Conservation (phyloP, 2,113 vertebrate species). For the Cavia porcellus region DNA sequence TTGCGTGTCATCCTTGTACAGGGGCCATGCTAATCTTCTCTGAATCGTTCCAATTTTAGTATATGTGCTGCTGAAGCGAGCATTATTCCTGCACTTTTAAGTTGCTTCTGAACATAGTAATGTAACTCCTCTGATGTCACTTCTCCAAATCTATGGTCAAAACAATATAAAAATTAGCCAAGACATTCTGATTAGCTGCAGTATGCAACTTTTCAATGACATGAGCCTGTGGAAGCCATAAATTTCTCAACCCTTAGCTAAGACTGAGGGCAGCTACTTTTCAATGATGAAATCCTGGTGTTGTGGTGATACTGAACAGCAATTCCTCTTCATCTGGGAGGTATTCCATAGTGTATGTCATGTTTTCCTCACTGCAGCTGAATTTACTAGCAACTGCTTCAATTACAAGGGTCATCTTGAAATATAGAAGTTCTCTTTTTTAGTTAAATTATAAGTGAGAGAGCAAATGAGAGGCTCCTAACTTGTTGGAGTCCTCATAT, state of each 20-base stretch:
- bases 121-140: conserved; percentile 94
- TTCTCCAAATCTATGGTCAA: conserved; percentile 92
- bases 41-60: too few species aligned
- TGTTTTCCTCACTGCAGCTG: conserved; percentile 92
- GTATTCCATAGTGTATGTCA: conserved; percentile 93
- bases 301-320: conserved; percentile 95
- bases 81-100: conserved; percentile 91
- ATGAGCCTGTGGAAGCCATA: conserved; percentile 89
- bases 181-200: conserved; percentile 93
- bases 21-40: too few species aligned
- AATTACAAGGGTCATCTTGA: conserved; percentile 93
- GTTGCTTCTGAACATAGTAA: conserved; percentile 92
- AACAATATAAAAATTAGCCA: conserved; percentile 96
- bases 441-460: conserved; percentile 93
- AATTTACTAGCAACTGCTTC: conserved; percentile 94
- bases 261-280: conserved; percentile 92
- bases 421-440: conserved; percentile 95
- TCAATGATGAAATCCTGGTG: conserved; percentile 95
- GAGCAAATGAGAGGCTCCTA: conserved; percentile 93
- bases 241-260: conserved; percentile 91
- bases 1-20: too few species aligned
- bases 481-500: conserved; percentile 90
- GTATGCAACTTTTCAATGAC: conserved; percentile 93
- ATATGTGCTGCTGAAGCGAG: too few species aligned
- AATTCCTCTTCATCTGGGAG: conserved; percentile 95